Evolutionary conservation across 2,888 invertebrate species (phyloP), one percentile per base, ranked within the genome.

Genomic region (Xylota sylvarum): DNA sequence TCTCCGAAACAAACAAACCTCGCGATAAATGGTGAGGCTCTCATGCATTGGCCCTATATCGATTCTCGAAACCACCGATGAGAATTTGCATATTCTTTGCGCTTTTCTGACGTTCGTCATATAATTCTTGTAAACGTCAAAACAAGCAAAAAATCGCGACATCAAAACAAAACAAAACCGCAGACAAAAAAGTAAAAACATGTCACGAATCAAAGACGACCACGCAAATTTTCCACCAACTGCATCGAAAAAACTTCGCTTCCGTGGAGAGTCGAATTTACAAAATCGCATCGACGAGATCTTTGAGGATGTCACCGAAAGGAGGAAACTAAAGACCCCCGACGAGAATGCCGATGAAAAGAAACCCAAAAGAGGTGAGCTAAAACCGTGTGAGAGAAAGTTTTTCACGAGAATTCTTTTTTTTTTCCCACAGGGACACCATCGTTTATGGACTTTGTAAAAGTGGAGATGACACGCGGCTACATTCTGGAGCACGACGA

Each of bases 401-500:
- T 37, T 19, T 48, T 58, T 30, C 2, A 30, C 5, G 6, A n/a
- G 30, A 35, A 37, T 6, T 6, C 6, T 5, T 32, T 35, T 17
- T 19, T 17, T 35, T 17, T 19, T 17, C n/a, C 5, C 17, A 48
- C 37, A 88, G 89, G 76, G 52, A 69, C 88, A 48, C 90, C 90
- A 50, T 91, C 92, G 27, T 92, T 93, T 81, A 93, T 94, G 88
- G 94, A 95, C 74, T 98, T 98, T 93, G 93, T 98, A 77, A 95
- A 95, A 89, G 95, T 97, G 64, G 99, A 99, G 93, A 93, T 99
- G 89, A 98, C 97, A 5, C 94, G 98, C 89, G 98, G 98, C 14
- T 99, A 99, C 93, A 94, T 97, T 88, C 93, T 99, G 76, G 98
- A 99, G 93, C 96, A 99, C 91, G 99, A 99, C 90, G 98, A 98